A percentile compares a stretch with the other conserved stretches of the same genome.
phyloP scores from a whole-genome alignment of 2,113 vertebrate species.

The Dasypus novemcinctus region DNA sequence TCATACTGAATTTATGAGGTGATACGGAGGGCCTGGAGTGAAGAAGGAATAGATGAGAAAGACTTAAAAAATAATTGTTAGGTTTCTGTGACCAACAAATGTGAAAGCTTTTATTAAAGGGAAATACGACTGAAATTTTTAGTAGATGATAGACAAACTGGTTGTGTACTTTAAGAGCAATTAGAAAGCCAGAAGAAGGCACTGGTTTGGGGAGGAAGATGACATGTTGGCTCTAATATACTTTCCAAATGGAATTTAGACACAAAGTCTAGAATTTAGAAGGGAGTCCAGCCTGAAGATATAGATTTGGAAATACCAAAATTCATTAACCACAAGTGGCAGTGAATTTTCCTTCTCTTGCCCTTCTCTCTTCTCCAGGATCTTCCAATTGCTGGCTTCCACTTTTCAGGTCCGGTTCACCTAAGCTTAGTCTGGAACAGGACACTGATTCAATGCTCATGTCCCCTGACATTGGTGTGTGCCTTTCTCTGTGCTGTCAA shows the following conservation, averaged over 20 bases:
- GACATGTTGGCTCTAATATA: background rate
- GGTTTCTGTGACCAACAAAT: background rate
- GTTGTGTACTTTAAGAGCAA: background rate
- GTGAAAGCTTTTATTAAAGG: background rate
- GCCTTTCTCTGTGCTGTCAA: background rate
- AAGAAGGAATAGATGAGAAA: background rate
- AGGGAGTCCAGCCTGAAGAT: background rate
- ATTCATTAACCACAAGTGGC: background rate
- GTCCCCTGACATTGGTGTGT: background rate
- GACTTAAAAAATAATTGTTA: background rate
- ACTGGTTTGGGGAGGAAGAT: background rate
- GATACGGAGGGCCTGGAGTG: background rate
- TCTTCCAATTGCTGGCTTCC: background rate
- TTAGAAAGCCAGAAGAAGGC: background rate
- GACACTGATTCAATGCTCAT: background rate
- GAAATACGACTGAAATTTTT: background rate
- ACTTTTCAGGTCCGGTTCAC: background rate
- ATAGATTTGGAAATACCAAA: background rate
- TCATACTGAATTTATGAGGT: background rate
- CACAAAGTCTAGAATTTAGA: background rate
- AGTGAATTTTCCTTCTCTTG: background rate
- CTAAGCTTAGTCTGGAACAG: background rate
- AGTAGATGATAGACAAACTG: background rate
- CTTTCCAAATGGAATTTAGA: background rate
- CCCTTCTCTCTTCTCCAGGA: background rate